phyloP scores from a whole-genome alignment of 2,888 invertebrate species.

The Galerucella calmariensis region DNA sequence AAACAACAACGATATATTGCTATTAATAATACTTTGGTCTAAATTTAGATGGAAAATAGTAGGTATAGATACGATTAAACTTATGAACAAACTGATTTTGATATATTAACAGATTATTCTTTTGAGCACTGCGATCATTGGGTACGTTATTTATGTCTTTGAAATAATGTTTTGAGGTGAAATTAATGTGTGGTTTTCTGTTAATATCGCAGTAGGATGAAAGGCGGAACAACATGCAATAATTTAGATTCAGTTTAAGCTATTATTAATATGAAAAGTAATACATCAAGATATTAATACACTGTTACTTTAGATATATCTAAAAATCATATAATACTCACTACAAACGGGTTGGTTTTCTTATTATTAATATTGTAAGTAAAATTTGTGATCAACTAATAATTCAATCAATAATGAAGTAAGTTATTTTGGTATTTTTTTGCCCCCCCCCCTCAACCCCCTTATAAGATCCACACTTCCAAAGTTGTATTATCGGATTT shows the following conservation, averaged over 20 bases:
- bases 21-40: conserved; percentile 10
- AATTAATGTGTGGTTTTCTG: conserved; percentile 2
- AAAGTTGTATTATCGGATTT: no score
- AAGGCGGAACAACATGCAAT: neutral
- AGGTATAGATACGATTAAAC: neutral
- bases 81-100: conserved; percentile 3
- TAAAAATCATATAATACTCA: no score
- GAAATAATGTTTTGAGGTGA: neutral
- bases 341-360: no score
- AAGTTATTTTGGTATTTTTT: no score
- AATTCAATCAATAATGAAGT: no score
- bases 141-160: neutral
- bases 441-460: no score
- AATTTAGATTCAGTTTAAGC: neutral
- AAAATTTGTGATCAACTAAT: no score
- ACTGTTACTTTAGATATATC: neutral
- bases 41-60: neutral
- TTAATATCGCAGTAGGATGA: neutral
- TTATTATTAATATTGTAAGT: no score
- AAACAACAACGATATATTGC: neutral
- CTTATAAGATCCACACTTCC: no score
- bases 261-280: neutral
- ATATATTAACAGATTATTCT: neutral
- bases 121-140: neutral
- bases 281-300: neutral